These are phyloP conservation scores for Eulemur rubriventer DNA, from an alignment of 2,797 vertebrate species.

Conservation along the genomic window DNA sequence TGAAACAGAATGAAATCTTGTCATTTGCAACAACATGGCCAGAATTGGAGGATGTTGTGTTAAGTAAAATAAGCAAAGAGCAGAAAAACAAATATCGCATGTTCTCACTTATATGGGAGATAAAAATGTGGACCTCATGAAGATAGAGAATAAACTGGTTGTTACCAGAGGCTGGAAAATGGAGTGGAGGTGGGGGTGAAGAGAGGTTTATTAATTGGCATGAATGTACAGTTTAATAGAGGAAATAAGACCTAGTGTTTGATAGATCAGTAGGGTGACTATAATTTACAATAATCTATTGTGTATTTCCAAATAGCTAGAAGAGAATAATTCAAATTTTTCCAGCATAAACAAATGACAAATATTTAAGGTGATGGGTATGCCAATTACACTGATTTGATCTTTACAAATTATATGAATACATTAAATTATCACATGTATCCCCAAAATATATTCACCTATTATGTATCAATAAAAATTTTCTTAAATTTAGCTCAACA, in stretches of 20 bases:
- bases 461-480: neutral
- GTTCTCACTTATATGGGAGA: neutral
- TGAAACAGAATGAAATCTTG: neutral
- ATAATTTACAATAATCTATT: neutral
- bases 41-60: neutral
- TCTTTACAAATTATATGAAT: neutral
- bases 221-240: neutral
- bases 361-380: neutral
- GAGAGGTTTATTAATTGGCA: neutral
- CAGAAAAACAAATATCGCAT: neutral
- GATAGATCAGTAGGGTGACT: neutral
- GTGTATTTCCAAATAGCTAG: neutral
- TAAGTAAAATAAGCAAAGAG: neutral
- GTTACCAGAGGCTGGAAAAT: neutral
- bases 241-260: neutral
- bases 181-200: neutral
- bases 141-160: neutral
- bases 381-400: neutral
- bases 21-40: neutral
- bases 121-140: neutral
- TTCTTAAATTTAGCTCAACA: neutral
- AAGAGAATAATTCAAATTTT: neutral
- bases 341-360: neutral
- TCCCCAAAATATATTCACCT: neutral
- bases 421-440: neutral